Conservation (phyloP, 2,888 invertebrate species). For the Muscina levida region DNA sequence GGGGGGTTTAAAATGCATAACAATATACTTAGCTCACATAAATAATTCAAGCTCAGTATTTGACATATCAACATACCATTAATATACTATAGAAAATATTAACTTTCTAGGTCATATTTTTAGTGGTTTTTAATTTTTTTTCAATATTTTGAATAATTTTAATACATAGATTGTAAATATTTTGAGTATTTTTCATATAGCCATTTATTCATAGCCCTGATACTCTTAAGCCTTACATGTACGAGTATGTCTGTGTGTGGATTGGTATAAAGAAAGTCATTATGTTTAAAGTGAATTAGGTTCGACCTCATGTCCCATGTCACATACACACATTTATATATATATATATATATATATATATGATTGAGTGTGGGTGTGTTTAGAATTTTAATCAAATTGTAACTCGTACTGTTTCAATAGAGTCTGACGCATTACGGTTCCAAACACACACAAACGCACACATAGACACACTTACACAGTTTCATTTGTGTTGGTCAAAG, state of each 20-base stretch:
- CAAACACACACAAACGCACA: background rate
- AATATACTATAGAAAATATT: no score
- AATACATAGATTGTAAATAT: no score
- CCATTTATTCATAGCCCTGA: background rate
- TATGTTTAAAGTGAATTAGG: conserved; percentile 36
- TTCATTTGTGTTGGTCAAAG: conserved; percentile 7
- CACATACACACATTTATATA: background rate
- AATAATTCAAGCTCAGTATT: no score
- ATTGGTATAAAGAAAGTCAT: conserved; percentile 41
- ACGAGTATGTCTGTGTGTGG: background rate
- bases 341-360: no score
- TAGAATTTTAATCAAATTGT: conserved; percentile 54
- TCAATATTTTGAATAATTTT: no score
- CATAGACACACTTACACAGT: background rate
- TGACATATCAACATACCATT: no score
- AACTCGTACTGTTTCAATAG: conserved; percentile 20
- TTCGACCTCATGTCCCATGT: background rate
- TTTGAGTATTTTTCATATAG: no score
- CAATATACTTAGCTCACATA: no score
- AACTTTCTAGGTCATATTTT: no score
- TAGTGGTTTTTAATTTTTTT: no score
- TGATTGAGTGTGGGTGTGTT: conserved; percentile 29
- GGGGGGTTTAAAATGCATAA: no score
- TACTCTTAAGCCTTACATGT: background rate
- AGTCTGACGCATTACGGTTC: background rate